phyloP scores from a whole-genome alignment of 2,797 vertebrate species.

The Parotocinclus haroldoi region DNA sequence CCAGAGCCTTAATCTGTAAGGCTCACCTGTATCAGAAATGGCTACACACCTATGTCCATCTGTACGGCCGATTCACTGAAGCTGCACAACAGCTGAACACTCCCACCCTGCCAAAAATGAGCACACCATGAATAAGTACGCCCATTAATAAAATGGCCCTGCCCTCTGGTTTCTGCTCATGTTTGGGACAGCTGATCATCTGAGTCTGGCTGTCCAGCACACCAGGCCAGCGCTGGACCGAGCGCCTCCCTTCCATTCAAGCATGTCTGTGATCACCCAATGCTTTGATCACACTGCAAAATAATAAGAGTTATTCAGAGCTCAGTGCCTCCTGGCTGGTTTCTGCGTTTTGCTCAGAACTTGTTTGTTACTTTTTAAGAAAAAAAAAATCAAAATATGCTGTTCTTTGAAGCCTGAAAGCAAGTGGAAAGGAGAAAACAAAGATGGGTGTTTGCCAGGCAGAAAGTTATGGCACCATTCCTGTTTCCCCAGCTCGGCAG shows the following conservation, averaged over 20 bases:
- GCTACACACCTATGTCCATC: conserved; percentile 22
- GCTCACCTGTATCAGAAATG: background rate
- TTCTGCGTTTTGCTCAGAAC: conserved; percentile 10
- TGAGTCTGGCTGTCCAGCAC: conserved; percentile 32
- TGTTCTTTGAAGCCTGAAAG: conserved; percentile 80
- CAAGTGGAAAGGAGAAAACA: conserved; percentile 73
- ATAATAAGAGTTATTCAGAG: conserved; percentile 78
- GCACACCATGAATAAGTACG: conserved; percentile 71
- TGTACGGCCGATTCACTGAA: conserved; percentile 42
- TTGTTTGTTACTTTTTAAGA: conserved; percentile 25
- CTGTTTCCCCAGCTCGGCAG: conserved; percentile 71
- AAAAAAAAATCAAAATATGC: conserved; percentile 54
- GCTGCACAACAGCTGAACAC: conserved; percentile 76
- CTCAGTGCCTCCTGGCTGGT: conserved; percentile 61
- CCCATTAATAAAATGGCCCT: conserved; percentile 56
- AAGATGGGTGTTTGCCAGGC: conserved; percentile 78
- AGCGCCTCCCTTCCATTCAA: conserved; percentile 41
- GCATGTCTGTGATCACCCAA: conserved; percentile 55
- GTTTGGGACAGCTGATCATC: conserved; percentile 22
- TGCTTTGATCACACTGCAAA: conserved; percentile 75
- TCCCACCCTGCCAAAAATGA: conserved; percentile 69
- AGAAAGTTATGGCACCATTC: conserved; percentile 79
- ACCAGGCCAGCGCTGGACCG: conserved; percentile 43
- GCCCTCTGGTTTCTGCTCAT: conserved; percentile 17
- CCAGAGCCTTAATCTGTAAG: too few species aligned